phyloP scores from a whole-genome alignment of 1,140 invertebrate species.

The Cryptotermes secundus region DNA sequence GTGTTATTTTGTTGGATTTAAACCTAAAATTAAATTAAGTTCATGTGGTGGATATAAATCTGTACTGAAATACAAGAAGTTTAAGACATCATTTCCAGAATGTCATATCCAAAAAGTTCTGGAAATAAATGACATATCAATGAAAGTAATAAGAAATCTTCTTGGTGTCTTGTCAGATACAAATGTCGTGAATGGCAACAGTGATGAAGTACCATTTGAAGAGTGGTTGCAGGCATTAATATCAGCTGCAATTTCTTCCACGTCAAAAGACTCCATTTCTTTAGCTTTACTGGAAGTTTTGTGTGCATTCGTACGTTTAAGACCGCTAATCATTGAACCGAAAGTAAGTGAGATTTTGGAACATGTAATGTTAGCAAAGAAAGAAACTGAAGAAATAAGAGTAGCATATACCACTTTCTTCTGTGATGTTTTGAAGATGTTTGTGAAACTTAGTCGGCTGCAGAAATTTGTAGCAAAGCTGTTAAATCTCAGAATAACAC shows the following conservation, averaged over 20 bases:
- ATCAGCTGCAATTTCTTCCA: neutral
- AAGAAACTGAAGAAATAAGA: neutral
- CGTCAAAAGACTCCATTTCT: neutral
- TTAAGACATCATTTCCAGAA: neutral
- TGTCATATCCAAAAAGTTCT: neutral
- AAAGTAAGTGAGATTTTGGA: neutral
- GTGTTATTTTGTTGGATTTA: constrained; percentile 3
- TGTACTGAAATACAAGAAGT: neutral
- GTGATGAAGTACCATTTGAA: neutral
- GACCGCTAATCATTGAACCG: neutral
- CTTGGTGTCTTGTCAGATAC: neutral
- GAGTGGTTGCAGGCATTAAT: neutral
- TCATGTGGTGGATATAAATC: neutral
- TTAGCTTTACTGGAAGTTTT: neutral
- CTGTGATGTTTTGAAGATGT: neutral
- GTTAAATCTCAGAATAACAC: neutral
- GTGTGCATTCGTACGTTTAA: neutral
- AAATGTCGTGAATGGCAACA: neutral
- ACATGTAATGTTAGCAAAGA: neutral
- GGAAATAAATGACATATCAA: neutral
- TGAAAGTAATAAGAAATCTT: neutral
- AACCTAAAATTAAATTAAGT: neutral
- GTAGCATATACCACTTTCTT: neutral
- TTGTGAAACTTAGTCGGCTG: constrained; percentile 7
- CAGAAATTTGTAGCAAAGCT: neutral